Evolutionary conservation across 2,888 invertebrate genomes (phyloP).

Genomic region (Cosmia pyralina): DNA sequence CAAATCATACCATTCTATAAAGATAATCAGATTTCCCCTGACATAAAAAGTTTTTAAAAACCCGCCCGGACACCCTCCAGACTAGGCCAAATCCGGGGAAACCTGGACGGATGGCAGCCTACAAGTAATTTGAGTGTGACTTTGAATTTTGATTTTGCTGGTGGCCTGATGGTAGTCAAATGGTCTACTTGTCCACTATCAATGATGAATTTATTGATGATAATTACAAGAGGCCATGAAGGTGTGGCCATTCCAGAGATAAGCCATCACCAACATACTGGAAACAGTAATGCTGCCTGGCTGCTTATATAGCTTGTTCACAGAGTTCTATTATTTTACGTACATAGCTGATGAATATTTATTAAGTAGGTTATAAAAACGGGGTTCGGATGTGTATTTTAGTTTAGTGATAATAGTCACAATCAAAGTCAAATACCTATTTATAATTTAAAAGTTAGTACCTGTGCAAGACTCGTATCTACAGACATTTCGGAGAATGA

Average conservation of each 20-base stretch:
- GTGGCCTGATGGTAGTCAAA: background rate
- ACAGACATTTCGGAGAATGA: constrained; percentile 55
- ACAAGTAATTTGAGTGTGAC: background rate
- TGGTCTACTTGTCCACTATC: background rate
- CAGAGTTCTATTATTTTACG: background rate
- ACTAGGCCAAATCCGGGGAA: no score
- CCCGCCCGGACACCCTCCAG: no score
- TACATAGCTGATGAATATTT: background rate
- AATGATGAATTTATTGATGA: background rate
- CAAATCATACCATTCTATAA: no score
- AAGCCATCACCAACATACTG: background rate
- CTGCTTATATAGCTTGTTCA: background rate
- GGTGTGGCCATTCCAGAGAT: background rate
- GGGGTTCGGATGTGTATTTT: background rate
- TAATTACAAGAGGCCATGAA: background rate
- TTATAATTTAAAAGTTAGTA: constrained; percentile 18
- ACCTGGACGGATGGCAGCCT: no score
- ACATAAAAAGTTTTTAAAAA: no score
- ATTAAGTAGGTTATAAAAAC: background rate
- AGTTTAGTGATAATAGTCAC: background rate
- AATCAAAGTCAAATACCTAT: background rate
- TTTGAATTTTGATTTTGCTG: background rate
- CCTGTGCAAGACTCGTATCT: constrained; percentile 57
- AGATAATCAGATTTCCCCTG: no score
- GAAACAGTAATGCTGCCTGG: background rate